Evolutionary conservation across 2,797 vertebrate species (phyloP).

Genomic region (Protonibea diacanthus): DNA sequence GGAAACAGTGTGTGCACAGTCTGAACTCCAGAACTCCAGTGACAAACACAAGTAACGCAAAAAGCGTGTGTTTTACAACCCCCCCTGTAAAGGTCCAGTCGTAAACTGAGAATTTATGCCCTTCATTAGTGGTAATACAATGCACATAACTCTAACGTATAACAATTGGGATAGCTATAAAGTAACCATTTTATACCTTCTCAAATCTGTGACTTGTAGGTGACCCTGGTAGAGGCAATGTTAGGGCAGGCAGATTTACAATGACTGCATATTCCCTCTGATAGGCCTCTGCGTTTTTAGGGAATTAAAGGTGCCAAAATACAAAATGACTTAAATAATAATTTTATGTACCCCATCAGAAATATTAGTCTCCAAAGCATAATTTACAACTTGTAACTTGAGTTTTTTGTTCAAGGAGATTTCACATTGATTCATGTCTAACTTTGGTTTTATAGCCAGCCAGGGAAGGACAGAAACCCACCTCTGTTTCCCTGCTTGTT

Average conservation of each 20-base stretch:
- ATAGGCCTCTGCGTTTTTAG: conserved; percentile 82
- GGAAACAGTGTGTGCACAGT: conserved; percentile 84
- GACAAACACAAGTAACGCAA: conserved; percentile 86
- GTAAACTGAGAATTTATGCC: conserved; percentile 89
- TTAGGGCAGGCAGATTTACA: conserved; percentile 86
- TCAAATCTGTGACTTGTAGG: conserved; percentile 86
- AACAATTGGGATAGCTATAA: conserved; percentile 90
- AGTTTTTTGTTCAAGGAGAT: conserved; percentile 76
- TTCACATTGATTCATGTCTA: conserved; percentile 78
- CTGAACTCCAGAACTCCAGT: conserved; percentile 82
- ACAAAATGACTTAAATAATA: conserved; percentile 85
- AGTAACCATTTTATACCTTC: conserved; percentile 87
- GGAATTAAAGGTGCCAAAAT: conserved; percentile 89
- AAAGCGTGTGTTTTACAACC: conserved; percentile 89
- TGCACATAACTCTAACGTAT: conserved; percentile 89
- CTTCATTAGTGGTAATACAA: conserved; percentile 91
- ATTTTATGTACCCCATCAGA: conserved; percentile 81
- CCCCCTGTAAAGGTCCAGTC: conserved; percentile 84
- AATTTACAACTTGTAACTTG: conserved; percentile 84
- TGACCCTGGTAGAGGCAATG: conserved; percentile 83
- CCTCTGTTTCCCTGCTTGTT: conserved; percentile 74
- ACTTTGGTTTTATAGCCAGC: conserved; percentile 78
- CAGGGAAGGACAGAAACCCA: conserved; percentile 70
- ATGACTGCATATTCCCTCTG: conserved; percentile 73
- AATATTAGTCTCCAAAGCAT: conserved; percentile 85